These are phyloP conservation scores for Ganaspis brasiliensis DNA, from an alignment of 2,888 invertebrate species.

Conservation along the genomic window DNA sequence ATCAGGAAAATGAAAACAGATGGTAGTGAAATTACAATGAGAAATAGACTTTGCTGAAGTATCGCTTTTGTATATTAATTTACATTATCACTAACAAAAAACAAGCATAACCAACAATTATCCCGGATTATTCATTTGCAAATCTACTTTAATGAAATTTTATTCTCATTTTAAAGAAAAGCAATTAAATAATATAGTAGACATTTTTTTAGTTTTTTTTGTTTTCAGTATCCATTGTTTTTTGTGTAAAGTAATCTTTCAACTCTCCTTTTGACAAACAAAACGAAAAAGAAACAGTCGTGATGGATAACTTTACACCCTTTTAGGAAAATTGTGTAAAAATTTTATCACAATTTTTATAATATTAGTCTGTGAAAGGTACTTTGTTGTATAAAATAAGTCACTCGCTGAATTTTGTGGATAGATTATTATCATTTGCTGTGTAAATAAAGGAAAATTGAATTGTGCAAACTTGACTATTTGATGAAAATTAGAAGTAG, in stretches of 20 bases:
- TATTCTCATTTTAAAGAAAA: too few species aligned
- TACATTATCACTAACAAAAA: too few species aligned
- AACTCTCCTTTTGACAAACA: background rate
- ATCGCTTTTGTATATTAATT: too few species aligned
- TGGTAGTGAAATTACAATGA: too few species aligned
- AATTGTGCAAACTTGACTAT: constrained; percentile 11
- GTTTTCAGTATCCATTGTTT: too few species aligned
- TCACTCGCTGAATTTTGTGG: too few species aligned
- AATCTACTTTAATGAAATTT: too few species aligned
- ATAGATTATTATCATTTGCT: background rate
- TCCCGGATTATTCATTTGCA: too few species aligned
- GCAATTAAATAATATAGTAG: too few species aligned
- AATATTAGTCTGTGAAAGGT: background rate
- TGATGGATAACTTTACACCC: background rate
- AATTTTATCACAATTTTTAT: background rate
- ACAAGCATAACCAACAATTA: too few species aligned
- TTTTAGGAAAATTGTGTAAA: constrained; percentile 8
- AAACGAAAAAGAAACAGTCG: background rate
- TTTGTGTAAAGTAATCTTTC: background rate
- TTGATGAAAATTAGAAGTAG: constrained; percentile 18
- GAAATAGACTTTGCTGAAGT: too few species aligned
- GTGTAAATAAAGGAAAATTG: background rate
- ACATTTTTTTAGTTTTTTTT: too few species aligned
- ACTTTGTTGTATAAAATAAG: background rate
- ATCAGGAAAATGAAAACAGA: background rate